Evolutionary conservation across 2,113 vertebrate species (phyloP).

Genomic region (Microcebus jonahi): DNA sequence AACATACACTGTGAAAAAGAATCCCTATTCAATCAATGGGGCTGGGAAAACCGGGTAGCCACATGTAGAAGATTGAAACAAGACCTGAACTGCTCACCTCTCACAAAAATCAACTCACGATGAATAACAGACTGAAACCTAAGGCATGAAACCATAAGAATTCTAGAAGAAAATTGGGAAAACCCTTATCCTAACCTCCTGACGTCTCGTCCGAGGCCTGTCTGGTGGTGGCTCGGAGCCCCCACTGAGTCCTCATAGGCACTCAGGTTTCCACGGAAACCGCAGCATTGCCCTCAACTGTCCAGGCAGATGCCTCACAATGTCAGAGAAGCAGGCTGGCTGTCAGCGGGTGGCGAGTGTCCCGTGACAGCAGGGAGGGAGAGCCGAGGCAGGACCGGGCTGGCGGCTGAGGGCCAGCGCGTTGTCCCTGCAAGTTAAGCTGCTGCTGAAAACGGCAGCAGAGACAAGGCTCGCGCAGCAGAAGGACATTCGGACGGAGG

Average conservation of each 20-base stretch:
- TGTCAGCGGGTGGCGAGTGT: not conserved
- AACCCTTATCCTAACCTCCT: not conserved
- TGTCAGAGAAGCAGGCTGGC: slow-evolving; percentile 51
- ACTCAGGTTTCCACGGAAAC: slow-evolving; percentile 27
- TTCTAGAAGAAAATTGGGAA: no score
- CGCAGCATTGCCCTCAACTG: not conserved
- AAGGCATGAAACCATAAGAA: no score
- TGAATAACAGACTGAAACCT: no score
- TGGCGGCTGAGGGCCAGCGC: slow-evolving; percentile 23
- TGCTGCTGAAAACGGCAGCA: slow-evolving; percentile 55
- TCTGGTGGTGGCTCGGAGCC: not conserved
- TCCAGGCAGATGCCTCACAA: not conserved
- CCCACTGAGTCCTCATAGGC: not conserved
- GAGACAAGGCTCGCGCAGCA: not conserved
- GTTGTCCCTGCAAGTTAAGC: slow-evolving; percentile 8
- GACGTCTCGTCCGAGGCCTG: not conserved
- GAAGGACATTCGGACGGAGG: slow-evolving; percentile 21
- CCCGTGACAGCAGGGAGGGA: not conserved
- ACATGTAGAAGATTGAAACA: no score
- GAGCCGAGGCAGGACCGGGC: not conserved
- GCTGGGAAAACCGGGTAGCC: no score
- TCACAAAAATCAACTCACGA: no score
- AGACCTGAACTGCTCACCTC: no score
- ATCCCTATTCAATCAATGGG: no score
- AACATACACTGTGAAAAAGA: no score